Evolutionary conservation across 2,797 vertebrate genomes (phyloP).

Genomic region (Gorsachius magnificus): DNA sequence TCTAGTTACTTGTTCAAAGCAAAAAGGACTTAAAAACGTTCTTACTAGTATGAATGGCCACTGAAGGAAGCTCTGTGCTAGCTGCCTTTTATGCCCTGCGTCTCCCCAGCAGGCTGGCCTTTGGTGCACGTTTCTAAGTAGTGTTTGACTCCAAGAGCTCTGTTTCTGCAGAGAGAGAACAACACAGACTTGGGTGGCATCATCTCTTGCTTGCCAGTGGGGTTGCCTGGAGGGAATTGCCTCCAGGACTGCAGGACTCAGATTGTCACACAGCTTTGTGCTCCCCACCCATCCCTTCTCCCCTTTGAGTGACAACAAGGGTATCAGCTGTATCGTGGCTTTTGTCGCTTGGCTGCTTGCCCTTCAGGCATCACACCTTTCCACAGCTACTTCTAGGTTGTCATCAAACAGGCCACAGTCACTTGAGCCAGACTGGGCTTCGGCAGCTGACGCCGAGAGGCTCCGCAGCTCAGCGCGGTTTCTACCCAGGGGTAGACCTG

Average conservation of each 20-base stretch:
- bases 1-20: neutral
- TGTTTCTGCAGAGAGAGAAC: neutral
- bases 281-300: neutral
- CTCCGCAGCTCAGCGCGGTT: neutral
- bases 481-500: neutral
- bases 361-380: neutral
- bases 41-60: accelerated
- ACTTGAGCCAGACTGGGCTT: neutral
- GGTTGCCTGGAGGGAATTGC: neutral
- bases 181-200: neutral
- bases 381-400: neutral
- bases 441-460: neutral
- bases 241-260: neutral
- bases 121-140: neutral
- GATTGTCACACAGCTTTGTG: neutral
- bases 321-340: neutral
- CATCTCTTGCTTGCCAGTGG: neutral
- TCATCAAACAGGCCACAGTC: neutral
- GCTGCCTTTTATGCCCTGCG: neutral
- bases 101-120: neutral
- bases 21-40: neutral
- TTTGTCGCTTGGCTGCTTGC: neutral
- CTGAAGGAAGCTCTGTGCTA: neutral
- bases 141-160: neutral
- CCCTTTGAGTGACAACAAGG: neutral